A percentile compares a stretch with the other conserved stretches of the same genome.
phyloP scores from a whole-genome alignment of 1,140 invertebrate genomes.

The Papilio machaon region DNA sequence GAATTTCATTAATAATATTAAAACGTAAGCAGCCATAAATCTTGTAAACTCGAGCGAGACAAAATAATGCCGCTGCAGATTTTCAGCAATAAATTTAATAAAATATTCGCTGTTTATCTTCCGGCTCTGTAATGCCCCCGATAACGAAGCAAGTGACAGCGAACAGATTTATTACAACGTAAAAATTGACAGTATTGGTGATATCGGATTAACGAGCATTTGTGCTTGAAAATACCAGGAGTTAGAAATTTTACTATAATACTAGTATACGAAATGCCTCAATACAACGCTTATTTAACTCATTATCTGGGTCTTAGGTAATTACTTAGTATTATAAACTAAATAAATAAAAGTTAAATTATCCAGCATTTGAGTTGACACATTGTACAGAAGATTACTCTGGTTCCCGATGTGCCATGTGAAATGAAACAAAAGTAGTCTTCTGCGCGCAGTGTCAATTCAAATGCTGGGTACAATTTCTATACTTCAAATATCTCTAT shows the following conservation, averaged over 20 bases:
- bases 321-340: too few relatives aligned
- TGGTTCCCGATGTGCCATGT: too few relatives aligned
- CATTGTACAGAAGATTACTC: too few relatives aligned
- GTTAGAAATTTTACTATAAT: neutral
- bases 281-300: too few relatives aligned
- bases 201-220: slow-evolving; percentile 17
- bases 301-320: too few relatives aligned
- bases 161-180: slow-evolving; percentile 7
- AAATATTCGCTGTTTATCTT: slow-evolving; percentile 26
- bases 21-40: slow-evolving; percentile 23
- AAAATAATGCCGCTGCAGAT: slow-evolving; percentile 22
- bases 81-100: slow-evolving; percentile 26
- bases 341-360: too few relatives aligned
- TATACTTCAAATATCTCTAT: too few relatives aligned
- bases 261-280: neutral
- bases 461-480: too few relatives aligned
- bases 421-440: too few relatives aligned
- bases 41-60: neutral
- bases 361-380: too few relatives aligned
- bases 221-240: neutral
- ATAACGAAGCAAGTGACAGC: slow-evolving; percentile 20
- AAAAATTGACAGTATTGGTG: slow-evolving; percentile 17
- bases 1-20: slow-evolving; percentile 25
- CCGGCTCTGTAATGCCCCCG: neutral
- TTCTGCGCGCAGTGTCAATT: too few relatives aligned